Evolutionary conservation across 2,113 vertebrate species (phyloP).

Genomic region (Megaleporinus macrocephalus): DNA sequence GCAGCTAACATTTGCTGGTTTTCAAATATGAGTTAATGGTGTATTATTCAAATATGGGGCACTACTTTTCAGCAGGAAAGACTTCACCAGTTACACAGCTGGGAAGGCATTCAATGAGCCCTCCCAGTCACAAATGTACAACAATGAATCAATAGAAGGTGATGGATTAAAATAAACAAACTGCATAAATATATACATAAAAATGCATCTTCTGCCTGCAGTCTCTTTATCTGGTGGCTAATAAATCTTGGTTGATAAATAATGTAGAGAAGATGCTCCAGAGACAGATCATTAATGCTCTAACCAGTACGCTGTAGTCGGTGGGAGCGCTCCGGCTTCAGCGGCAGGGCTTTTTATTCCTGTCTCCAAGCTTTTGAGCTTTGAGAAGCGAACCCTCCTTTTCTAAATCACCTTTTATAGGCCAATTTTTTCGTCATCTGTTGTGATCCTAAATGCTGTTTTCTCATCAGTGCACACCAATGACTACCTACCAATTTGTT

Average conservation of each 20-base stretch:
- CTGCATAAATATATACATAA: conserved; percentile 55
- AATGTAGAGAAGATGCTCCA: conserved; percentile 64
- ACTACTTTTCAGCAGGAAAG: conserved; percentile 54
- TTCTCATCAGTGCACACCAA: conserved; percentile 27
- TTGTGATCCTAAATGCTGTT: conserved; percentile 40
- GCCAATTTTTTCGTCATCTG: conserved; percentile 33
- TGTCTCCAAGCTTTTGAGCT: conserved; percentile 4
- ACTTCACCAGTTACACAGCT: conserved; percentile 52
- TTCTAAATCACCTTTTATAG: conserved; percentile 22
- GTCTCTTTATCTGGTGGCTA: conserved; percentile 60
- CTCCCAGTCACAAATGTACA: conserved; percentile 34
- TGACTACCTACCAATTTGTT: conserved; percentile 41
- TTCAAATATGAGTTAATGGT: neutral
- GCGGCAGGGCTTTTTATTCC: conserved; percentile 46
- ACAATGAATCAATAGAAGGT: conserved; percentile 58
- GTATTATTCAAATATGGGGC: neutral
- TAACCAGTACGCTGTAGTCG: conserved; percentile 60
- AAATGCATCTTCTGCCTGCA: conserved; percentile 46
- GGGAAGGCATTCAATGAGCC: conserved; percentile 33
- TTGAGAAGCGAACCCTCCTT: conserved; percentile 13
- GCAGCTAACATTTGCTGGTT: neutral
- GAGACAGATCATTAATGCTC: conserved; percentile 69
- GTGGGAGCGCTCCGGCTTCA: conserved; percentile 29
- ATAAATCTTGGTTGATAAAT: conserved; percentile 73
- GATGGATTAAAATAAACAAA: conserved; percentile 53